Base-by-base conservation (phyloP, 2,888 invertebrate genomes). In the Tenodera sinensis region DNA sequence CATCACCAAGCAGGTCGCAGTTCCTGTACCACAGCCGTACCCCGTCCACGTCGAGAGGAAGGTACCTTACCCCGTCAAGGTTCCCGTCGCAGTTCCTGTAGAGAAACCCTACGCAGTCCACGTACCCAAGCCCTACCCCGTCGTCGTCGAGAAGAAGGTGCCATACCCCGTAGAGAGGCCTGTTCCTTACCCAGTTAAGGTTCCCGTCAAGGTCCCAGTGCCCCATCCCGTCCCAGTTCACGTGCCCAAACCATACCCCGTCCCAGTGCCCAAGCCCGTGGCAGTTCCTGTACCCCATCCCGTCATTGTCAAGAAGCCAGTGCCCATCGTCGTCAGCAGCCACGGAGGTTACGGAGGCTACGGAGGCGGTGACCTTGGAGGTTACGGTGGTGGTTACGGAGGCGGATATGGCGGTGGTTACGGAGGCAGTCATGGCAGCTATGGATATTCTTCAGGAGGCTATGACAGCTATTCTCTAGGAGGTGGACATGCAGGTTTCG, bases 61-160 rank as follows among this genome's bases (percentile, higher is more conserved):
- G 34, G 91, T 92, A 8, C 91, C 91, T 14, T 91, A 91, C 88
- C 92, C 92, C 25, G 92, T 92, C 42, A 91, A 92, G 88, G 91
- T 92, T 3, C 91, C 92, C 89, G 91, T 92, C 81, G 90, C 92
- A 83, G 91, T 91, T 12, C 92, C 91, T 15, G 92, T 92, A 25
- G 92, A 91, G 90, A 90, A 91, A 28, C 92, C 92, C 12, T 91
- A 91, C 90, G 91, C 92, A 84, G 91, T 92, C 9, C 91, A 91
- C 34, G 91, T 92, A 30, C 91, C 91, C 28, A 91, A 91, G 90
- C 92, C 92, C 6, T 92, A 92, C 90, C 91, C 92, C 42, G 92
- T 92, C 84, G 90, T 91, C n/a, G 92, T 92, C 15, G 92, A 91
- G 89, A 91, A 91, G 86, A 91, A 90, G 47, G 91, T 91, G 25